phyloP scores from a whole-genome alignment of 2,113 vertebrate genomes.

The Hipposideros armiger region DNA sequence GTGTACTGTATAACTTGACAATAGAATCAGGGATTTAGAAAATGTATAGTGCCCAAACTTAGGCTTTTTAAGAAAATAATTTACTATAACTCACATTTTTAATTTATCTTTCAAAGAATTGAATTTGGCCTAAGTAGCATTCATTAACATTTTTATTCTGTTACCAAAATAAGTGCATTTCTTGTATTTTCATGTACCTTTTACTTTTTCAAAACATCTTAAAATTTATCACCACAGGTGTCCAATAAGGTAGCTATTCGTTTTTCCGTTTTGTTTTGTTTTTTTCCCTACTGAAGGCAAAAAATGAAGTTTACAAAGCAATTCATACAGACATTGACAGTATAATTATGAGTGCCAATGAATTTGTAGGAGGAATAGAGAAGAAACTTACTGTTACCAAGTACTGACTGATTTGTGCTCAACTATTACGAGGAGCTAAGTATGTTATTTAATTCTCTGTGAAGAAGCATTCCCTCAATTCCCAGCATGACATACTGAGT shows the following conservation, averaged over 20 bases:
- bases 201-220: slow-evolving; percentile 4
- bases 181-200: not conserved
- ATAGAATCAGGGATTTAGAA: not conserved
- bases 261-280: not conserved
- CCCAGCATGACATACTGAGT: not conserved
- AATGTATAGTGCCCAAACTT: not conserved
- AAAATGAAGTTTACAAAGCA: not conserved
- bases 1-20: not conserved
- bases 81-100: not conserved
- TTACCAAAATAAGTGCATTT: not conserved
- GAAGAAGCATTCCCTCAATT: not conserved
- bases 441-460: not conserved
- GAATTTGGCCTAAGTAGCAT: not conserved
- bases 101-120: not conserved
- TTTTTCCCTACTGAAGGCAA: not conserved
- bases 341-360: not conserved
- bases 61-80: not conserved
- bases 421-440: not conserved
- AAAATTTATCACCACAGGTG: not conserved
- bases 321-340: not conserved
- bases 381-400: not conserved
- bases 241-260: not conserved
- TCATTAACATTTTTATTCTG: slow-evolving; percentile 8
- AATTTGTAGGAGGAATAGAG: not conserved
- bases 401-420: not conserved